A percentile compares a stretch with the other conserved stretches of the same genome.
phyloP scores from a whole-genome alignment of 2,797 vertebrate species.

The Bradypus variegatus region DNA sequence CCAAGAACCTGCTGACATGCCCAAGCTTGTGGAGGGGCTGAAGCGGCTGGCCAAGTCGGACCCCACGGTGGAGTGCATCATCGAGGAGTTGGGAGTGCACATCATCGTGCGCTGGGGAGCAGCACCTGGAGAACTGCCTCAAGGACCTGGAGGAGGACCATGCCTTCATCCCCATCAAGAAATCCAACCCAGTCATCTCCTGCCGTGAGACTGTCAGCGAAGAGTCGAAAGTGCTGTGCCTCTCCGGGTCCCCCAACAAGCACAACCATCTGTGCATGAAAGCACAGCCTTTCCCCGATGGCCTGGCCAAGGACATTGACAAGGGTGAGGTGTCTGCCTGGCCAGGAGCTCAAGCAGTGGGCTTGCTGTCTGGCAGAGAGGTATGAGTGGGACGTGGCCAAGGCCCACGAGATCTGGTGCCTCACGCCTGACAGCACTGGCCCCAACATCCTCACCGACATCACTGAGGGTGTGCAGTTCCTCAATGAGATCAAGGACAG shows the following conservation, averaged over 20 bases:
- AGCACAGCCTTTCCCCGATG: slow-evolving; percentile 84
- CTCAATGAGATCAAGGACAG: slow-evolving; percentile 99
- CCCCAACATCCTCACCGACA: slow-evolving; percentile 90
- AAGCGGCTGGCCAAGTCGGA: slow-evolving; percentile 95
- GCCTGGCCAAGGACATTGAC: slow-evolving; percentile 91
- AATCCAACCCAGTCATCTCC: slow-evolving; percentile 95
- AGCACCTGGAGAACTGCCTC: slow-evolving; percentile 95
- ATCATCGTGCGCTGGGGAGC: slow-evolving; percentile 93
- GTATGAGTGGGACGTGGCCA: slow-evolving; percentile 88
- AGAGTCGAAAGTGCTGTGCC: slow-evolving; percentile 82
- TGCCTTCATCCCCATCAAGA: slow-evolving; percentile 96
- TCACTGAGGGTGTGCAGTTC: slow-evolving; percentile 98
- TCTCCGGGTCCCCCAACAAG: slow-evolving; percentile 96
- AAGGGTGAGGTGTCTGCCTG: slow-evolving; percentile 82
- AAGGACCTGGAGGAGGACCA: slow-evolving; percentile 98
- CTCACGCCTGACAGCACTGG: slow-evolving; percentile 93
- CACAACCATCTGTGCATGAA: slow-evolving; percentile 97
- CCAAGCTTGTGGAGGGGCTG: slow-evolving; percentile 94
- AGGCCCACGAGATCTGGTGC: slow-evolving; percentile 97
- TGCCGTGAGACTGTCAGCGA: slow-evolving; percentile 90
- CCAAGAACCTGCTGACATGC: slow-evolving; percentile 92
- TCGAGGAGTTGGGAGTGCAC: slow-evolving; percentile 96
- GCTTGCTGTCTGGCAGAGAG: slow-evolving; percentile 89
- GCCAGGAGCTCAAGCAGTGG: slow-evolving; percentile 88
- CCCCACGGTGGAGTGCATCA: slow-evolving; percentile 96